A percentile compares a stretch with the other conserved stretches of the same genome.
phyloP scores from a whole-genome alignment of 2,113 vertebrate species.

The Bos javanicus region DNA sequence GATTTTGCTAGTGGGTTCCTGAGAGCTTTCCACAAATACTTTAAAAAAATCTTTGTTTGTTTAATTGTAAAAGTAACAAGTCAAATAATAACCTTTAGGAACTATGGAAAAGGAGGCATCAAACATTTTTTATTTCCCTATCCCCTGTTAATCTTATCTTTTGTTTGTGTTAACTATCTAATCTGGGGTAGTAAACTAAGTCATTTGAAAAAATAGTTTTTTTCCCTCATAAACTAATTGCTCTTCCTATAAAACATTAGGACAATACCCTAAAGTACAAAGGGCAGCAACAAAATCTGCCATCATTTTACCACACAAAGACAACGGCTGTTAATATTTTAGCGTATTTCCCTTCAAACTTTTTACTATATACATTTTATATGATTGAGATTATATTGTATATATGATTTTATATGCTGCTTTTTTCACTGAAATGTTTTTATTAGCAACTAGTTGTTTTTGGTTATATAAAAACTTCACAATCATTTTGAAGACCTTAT shows the following conservation, averaged over 20 bases:
- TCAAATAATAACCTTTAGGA: conserved; percentile 25
- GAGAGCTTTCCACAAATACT: conserved; percentile 3
- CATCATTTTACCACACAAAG: background rate
- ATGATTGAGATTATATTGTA: background rate
- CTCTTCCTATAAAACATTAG: background rate
- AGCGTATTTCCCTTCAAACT: background rate
- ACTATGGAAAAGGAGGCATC: background rate
- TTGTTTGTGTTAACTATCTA: conserved; percentile 17
- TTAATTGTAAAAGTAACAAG: conserved; percentile 23
- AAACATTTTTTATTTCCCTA: background rate
- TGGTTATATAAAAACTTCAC: background rate
- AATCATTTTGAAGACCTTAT: conserved; percentile 9
- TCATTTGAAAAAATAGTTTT: background rate
- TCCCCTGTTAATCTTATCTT: background rate
- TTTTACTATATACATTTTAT: background rate
- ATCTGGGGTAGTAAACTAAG: background rate
- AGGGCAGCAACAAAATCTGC: background rate
- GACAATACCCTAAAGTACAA: conserved; percentile 22
- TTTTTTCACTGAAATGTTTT: conserved; percentile 10
- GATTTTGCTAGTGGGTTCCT: conserved; percentile 6
- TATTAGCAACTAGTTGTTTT: background rate
- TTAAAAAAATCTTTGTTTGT: conserved; percentile 36
- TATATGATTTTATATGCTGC: background rate
- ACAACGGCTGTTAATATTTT: background rate
- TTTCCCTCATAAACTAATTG: background rate